phyloP scores from a whole-genome alignment of 2,797 vertebrate species.

The Leptoclinus maculatus region DNA sequence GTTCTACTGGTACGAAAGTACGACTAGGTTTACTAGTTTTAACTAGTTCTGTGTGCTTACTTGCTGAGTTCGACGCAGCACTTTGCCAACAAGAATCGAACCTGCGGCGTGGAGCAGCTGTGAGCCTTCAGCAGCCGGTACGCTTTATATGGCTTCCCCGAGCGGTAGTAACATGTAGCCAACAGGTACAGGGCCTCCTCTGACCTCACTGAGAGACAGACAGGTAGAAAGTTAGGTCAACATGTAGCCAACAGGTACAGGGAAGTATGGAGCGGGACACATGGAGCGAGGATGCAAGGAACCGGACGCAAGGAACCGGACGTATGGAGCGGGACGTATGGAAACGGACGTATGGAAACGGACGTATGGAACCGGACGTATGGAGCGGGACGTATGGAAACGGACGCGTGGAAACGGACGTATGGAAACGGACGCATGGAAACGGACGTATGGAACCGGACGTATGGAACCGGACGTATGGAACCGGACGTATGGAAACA shows the following conservation, averaged over 20 bases:
- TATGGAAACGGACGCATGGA: too few species aligned
- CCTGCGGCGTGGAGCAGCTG: slow-evolving; percentile 96
- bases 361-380: too few species aligned
- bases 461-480: too few species aligned
- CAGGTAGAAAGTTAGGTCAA: slow-evolving; percentile 57
- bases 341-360: too few species aligned
- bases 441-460: too few species aligned
- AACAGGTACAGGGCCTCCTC: slow-evolving; percentile 95
- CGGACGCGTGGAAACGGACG: too few species aligned
- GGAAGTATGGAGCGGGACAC: background rate
- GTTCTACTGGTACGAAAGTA: background rate
- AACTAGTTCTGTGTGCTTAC: slow-evolving; percentile 76
- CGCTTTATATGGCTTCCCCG: slow-evolving; percentile 97
- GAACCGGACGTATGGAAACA: too few species aligned
- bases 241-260: slow-evolving; percentile 95
- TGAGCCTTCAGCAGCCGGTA: slow-evolving; percentile 97
- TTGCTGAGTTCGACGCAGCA: slow-evolving; percentile 99
- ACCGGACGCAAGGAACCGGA: too few species aligned
- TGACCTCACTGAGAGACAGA: slow-evolving; percentile 86
- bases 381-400: too few species aligned
- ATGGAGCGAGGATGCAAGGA: too few species aligned
- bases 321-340: too few species aligned
- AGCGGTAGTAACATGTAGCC: slow-evolving; percentile 98
- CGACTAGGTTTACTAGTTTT: background rate
- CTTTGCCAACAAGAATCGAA: slow-evolving; percentile 97